Evolutionary conservation across 2,797 vertebrate species (phyloP).

Genomic region (Pipistrellus pygmaeus): DNA sequence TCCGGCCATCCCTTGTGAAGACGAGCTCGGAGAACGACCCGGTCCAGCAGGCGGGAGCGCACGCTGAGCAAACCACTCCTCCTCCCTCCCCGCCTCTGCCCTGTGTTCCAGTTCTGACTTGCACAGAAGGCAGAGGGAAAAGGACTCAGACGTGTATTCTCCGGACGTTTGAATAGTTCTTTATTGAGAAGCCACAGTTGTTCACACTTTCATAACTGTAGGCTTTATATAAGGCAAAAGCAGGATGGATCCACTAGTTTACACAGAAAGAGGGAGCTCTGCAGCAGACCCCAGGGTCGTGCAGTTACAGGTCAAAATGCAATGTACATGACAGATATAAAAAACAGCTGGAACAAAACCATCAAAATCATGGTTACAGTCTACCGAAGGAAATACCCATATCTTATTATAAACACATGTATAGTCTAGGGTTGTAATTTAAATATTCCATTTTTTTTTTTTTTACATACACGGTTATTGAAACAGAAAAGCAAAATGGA

Average conservation of each 20-base stretch:
- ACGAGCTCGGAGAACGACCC: background rate
- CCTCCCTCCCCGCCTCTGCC: background rate
- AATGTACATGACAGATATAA: conserved; percentile 94
- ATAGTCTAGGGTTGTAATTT: conserved; percentile 89
- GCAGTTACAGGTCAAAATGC: conserved; percentile 93
- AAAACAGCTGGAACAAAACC: conserved; percentile 93
- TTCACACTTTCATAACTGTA: conserved; percentile 98
- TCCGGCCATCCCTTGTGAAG: conserved; percentile 8
- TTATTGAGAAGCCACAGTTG: conserved; percentile 96
- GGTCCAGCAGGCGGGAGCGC: background rate
- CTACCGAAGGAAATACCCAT: conserved; percentile 92
- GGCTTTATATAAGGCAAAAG: conserved; percentile 94
- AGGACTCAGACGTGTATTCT: conserved; percentile 84
- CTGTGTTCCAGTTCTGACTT: conserved; percentile 5
- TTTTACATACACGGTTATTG: conserved; percentile 89
- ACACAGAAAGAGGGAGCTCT: conserved; percentile 92
- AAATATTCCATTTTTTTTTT: conserved; percentile 86
- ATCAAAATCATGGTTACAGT: conserved; percentile 93
- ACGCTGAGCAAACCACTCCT: background rate
- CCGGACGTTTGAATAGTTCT: conserved; percentile 95
- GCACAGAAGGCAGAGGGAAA: conserved; percentile 84
- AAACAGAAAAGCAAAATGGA: conserved; percentile 88
- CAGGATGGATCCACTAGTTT: conserved; percentile 92
- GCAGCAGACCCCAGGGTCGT: conserved; percentile 91
- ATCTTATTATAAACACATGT: conserved; percentile 95